Conservation (phyloP, 2,888 invertebrate genomes). For the Agelastica alni region DNA sequence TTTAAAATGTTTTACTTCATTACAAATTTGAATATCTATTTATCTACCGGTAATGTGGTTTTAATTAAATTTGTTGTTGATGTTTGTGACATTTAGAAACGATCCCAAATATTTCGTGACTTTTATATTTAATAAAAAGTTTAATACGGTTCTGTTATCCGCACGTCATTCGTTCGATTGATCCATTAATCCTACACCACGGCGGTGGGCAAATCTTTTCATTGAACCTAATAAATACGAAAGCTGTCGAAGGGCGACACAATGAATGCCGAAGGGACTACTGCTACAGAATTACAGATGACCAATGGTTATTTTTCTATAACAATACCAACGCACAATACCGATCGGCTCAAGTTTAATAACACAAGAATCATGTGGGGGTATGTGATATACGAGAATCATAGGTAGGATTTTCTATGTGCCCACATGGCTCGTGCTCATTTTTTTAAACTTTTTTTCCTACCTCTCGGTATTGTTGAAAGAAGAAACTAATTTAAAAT, state of each 20-base stretch:
- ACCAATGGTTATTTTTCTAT: conserved; percentile 33
- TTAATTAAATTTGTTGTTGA: too few species aligned
- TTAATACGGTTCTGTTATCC: conserved; percentile 15
- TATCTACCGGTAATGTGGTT: too few species aligned
- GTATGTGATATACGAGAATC: conserved; percentile 21
- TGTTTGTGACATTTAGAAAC: too few species aligned
- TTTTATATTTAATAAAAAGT: too few species aligned
- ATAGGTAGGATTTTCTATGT: conserved; percentile 24
- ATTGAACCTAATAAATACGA: conserved; percentile 26
- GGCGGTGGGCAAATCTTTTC: conserved; percentile 38
- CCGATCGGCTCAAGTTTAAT: conserved; percentile 21
- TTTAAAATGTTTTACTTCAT: too few species aligned
- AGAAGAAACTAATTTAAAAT: too few species aligned
- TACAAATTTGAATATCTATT: too few species aligned
- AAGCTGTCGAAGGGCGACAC: conserved; percentile 23
- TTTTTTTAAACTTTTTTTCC: too few species aligned
- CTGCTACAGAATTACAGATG: conserved; percentile 27
- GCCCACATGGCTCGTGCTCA: conserved; percentile 33
- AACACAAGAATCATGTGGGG: conserved; percentile 26
- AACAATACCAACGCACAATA: conserved; percentile 29
- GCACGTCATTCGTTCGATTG: conserved; percentile 30
- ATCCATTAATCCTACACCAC: conserved; percentile 41
- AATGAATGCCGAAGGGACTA: conserved; percentile 16
- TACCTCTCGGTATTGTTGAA: too few species aligned
- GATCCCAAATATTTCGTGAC: too few species aligned